Conservation (phyloP, 2,888 invertebrate species). For the Tholera decimalis region DNA sequence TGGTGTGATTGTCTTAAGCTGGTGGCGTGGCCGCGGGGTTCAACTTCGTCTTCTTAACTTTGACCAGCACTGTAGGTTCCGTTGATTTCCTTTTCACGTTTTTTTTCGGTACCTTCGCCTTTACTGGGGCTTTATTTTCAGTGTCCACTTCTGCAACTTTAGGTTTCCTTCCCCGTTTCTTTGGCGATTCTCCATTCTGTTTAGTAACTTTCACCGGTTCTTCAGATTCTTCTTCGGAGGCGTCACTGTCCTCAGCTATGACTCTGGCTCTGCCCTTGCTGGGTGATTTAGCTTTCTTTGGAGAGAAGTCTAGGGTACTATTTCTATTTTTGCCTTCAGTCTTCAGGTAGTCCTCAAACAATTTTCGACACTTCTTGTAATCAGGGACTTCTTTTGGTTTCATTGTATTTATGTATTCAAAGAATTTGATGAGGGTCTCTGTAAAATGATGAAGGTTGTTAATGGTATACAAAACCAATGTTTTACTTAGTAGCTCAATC, state of each 20-base stretch:
- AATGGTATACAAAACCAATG: too few species aligned
- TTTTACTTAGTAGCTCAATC: too few species aligned
- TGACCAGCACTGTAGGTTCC: slow-evolving; percentile 78
- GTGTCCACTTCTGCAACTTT: slow-evolving; percentile 69
- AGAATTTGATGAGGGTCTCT: slow-evolving; percentile 92
- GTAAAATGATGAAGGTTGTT: slow-evolving; percentile 59
- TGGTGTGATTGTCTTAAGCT: slow-evolving; percentile 81
- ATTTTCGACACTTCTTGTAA: slow-evolving; percentile 93
- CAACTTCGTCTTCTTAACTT: slow-evolving; percentile 80
- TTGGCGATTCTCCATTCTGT: slow-evolving; percentile 62
- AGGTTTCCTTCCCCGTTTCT: slow-evolving; percentile 65
- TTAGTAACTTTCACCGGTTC: slow-evolving; percentile 53
- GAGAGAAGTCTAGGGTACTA: slow-evolving; percentile 92
- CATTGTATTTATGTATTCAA: slow-evolving; percentile 93
- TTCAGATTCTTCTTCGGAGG: slow-evolving; percentile 56
- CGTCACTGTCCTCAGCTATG: slow-evolving; percentile 49
- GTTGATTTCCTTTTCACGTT: slow-evolving; percentile 77
- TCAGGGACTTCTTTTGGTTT: slow-evolving; percentile 94
- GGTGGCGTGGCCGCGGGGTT: slow-evolving; percentile 84
- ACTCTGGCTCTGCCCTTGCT: slow-evolving; percentile 66
- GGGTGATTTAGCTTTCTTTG: slow-evolving; percentile 64
- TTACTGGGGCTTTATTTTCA: slow-evolving; percentile 78
- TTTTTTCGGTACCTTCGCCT: slow-evolving; percentile 64
- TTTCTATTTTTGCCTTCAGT: slow-evolving; percentile 90
- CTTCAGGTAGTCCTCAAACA: slow-evolving; percentile 93